These are phyloP conservation scores for Epinephelus coioides DNA, from an alignment of 2,797 vertebrate species.

Conservation along the genomic window DNA sequence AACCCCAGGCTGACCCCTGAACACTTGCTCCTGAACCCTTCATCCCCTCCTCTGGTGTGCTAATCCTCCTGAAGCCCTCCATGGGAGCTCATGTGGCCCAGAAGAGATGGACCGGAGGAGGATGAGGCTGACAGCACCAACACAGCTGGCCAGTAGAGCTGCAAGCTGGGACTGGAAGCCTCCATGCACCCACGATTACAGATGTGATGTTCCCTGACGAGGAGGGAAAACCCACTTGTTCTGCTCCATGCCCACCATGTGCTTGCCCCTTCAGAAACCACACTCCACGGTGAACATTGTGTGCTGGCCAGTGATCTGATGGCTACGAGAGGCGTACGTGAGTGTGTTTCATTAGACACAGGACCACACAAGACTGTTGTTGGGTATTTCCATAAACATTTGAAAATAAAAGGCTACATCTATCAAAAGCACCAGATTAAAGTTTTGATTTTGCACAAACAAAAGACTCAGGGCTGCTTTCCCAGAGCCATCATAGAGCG, in stretches of 20 bases:
- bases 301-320: constrained; percentile 67
- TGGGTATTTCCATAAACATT: constrained; percentile 81
- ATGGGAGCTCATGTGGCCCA: constrained; percentile 67
- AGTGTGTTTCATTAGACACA: constrained; percentile 77
- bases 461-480: constrained; percentile 65
- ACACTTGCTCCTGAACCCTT: constrained; percentile 77
- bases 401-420: constrained; percentile 79
- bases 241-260: constrained; percentile 26
- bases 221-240: constrained; percentile 27
- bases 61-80: constrained; percentile 76
- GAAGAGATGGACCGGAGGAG: constrained; percentile 75
- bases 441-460: constrained; percentile 79
- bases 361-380: constrained; percentile 85
- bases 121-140: constrained; percentile 84
- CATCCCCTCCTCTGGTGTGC: constrained; percentile 65
- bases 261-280: constrained; percentile 43
- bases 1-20: constrained; percentile 73
- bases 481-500: constrained; percentile 48
- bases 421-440: constrained; percentile 79
- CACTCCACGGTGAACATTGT: constrained; percentile 45
- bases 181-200: constrained; percentile 51
- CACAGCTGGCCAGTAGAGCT: constrained; percentile 77
- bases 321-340: constrained; percentile 49
- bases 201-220: constrained; percentile 47
- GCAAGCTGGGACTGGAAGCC: constrained; percentile 33